Base-by-base conservation (phyloP, 2,888 invertebrate genomes). In the Ceratothoa steindachneri region DNA sequence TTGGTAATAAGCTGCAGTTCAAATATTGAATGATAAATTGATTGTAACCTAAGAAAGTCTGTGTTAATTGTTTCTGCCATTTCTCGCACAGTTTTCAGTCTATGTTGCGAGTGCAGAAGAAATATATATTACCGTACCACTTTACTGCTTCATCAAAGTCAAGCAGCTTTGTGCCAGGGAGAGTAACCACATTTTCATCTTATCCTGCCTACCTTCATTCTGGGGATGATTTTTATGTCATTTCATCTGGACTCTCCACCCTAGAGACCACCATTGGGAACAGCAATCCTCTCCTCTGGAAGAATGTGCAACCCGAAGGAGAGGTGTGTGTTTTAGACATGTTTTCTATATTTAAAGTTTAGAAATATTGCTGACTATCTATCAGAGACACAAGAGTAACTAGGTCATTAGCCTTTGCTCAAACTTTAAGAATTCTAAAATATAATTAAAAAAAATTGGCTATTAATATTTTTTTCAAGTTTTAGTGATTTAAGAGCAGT, bases 81-180 rank as follows among this genome's bases (percentile, higher is more conserved):
- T n/a, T n/a, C n/a, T n/a, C n/a, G n/a, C n/a, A n/a, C 75, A 90
- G 90, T 77, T 94, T 91, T 83, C 87, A 89, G 31, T 88, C 89
- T 80, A 95, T 95, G 95, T 86, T 93, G 75, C 88, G 93, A 73
- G 88, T 95, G 41, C 86, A 93, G 82, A 95, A 95, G 84, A 89
- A 89, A 73, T 95, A 95, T 85, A 90, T 90, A 82, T 89, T 96
- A 69, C 89, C 89, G 77, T 93, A 89, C 83, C 91, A 70, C 51
- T 67, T 66, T 7, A 72, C 75, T 3, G 68, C 71, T 29, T 69
- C 69, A 2, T 64, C 68, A 12, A 30, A 51, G 15, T 60, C 69
- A 12, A 7, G 51, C 1, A 75, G 73, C 41, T 67, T 71, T 2
- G 72, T 64, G 27, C 89, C 91, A 0, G 91, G 91, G 0, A 86